These are phyloP conservation scores for Drosophila hydei DNA, from an alignment of 1,140 invertebrate genomes.

Conservation along the genomic window DNA sequence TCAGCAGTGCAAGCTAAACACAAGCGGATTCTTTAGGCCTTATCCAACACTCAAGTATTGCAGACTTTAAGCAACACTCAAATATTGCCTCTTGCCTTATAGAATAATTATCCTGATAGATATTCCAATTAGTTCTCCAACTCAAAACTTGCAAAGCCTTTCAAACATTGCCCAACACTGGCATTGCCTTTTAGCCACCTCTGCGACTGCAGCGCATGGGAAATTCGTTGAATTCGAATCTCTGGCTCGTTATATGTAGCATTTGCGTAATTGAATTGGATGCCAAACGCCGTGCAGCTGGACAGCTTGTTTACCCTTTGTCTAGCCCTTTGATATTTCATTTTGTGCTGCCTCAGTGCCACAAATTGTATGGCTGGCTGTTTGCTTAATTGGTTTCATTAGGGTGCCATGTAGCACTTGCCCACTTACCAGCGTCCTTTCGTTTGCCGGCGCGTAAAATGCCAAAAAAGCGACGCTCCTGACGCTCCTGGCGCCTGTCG, in stretches of 20 bases:
- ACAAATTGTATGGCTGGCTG: conserved; percentile 56
- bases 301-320: conserved; percentile 64
- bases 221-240: conserved; percentile 33
- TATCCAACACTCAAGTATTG: too few species aligned
- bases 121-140: too few species aligned
- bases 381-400: conserved; percentile 78
- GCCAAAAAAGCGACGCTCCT: conserved; percentile 70
- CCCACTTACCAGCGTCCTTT: conserved; percentile 63
- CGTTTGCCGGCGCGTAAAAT: conserved; percentile 64
- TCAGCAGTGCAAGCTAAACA: too few species aligned
- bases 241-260: conserved; percentile 3
- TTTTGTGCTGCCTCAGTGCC: conserved; percentile 35
- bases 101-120: too few species aligned
- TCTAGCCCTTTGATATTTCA: conserved; percentile 77
- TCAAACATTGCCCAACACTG: not conserved
- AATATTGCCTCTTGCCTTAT: too few species aligned
- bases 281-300: not conserved
- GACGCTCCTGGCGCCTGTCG: conserved; percentile 1
- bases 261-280: conserved; percentile 65
- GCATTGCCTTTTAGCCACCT: not conserved
- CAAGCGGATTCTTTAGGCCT: too few species aligned
- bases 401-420: conserved; percentile 44
- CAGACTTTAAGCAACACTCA: too few species aligned
- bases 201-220: conserved; percentile 20
- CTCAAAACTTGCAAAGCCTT: too few species aligned